Evolutionary conservation across 2,888 invertebrate species (phyloP), one percentile per base, ranked within the genome.

Genomic region (Epirrita christyi): DNA sequence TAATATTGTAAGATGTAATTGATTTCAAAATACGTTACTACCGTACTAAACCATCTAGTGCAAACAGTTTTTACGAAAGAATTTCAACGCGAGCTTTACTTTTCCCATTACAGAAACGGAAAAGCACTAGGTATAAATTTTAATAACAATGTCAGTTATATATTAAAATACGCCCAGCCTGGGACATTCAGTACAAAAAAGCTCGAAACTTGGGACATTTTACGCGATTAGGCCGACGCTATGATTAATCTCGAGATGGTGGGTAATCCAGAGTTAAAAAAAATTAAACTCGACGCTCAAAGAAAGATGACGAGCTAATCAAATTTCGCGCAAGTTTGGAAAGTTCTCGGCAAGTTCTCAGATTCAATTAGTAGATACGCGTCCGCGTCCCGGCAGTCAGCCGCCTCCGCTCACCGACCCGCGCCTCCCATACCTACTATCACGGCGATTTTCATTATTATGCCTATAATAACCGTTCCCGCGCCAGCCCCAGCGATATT

Each of bases 361-460:
- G 88, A 89, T 89, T 89, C 85, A 90, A 89, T 90, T 89, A 89
- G 80, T 66, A 85, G 89, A 88, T 88, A 88, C 73, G 78, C 68
- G 68, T 50, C 68, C 67, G 65, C 68, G 70, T 59, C 63, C 55
- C 60, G 49, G 65, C 67, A 70, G 73, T 55, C 63, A 45, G 58
- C 64, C 48, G 42, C 46, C 55, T 59, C 61, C 64, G 45, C 52
- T 67, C 53, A 54, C 51, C 54, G 60, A 61, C 54, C 42, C 42
- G 34, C 61, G 38, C 34, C 47, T 21, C 44, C 54, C 48, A 15
- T 21, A 14, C 51, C 66, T 64, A 64, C 71, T 58, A 66, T 59
- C 66, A 68, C 70, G 66, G 67, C 68, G 62, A 71, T 72, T 68
- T 69, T 72, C 71, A 78, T 80, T 75, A 72, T 71, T 68, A 73